Percentiles rank a stretch among this genome's conserved stretches.
Conservation (phyloP, 2,888 invertebrate species). For the Abrostola tripartita region DNA sequence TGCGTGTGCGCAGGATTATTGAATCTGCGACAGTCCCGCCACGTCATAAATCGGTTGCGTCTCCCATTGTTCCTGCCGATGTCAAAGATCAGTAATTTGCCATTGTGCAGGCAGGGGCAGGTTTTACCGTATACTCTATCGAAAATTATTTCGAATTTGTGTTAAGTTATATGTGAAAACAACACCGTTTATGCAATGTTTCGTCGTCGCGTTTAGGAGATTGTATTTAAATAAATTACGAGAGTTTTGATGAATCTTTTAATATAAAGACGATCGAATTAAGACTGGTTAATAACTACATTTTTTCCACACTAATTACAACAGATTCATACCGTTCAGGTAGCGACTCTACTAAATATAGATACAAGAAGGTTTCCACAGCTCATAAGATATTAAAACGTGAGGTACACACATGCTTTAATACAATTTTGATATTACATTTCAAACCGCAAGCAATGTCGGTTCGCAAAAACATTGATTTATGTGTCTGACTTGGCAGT, state of each 20-base stretch:
- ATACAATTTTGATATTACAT: slow-evolving; percentile 57
- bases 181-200: slow-evolving; percentile 18
- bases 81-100: slow-evolving; percentile 88
- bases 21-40: slow-evolving; percentile 72
- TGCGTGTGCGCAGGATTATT: slow-evolving; percentile 72
- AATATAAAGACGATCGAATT: slow-evolving; percentile 14
- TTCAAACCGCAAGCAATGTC: slow-evolving; percentile 59
- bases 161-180: background rate
- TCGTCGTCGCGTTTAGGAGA: background rate
- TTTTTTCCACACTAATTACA: slow-evolving; percentile 12
- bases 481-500: slow-evolving; percentile 60
- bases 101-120: slow-evolving; percentile 75
- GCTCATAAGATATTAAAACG: slow-evolving; percentile 35
- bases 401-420: slow-evolving; percentile 42
- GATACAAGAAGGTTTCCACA: slow-evolving; percentile 33
- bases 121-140: slow-evolving; percentile 45
- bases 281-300: slow-evolving; percentile 22
- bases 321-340: background rate
- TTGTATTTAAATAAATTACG: slow-evolving; percentile 26
- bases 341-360: slow-evolving; percentile 4
- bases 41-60: slow-evolving; percentile 76
- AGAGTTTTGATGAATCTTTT: slow-evolving; percentile 24
- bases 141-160: slow-evolving; percentile 25
- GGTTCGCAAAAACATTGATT: slow-evolving; percentile 63
- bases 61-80: slow-evolving; percentile 83